Conservation (phyloP, 2,888 invertebrate genomes). For the Pomacea canaliculata region DNA sequence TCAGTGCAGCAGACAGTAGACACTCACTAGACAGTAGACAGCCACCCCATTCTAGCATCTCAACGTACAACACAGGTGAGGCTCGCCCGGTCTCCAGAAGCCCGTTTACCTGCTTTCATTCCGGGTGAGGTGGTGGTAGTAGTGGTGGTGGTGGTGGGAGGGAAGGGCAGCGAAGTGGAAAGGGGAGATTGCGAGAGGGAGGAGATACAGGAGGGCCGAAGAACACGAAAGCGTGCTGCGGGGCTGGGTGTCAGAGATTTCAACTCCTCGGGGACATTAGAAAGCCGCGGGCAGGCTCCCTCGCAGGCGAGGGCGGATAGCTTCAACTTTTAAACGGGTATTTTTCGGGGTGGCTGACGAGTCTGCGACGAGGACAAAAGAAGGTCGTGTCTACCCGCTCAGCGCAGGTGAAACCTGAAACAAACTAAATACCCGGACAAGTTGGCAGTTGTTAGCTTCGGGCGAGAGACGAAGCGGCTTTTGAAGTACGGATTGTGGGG, state of each 20-base stretch:
- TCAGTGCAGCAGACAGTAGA: too few relatives aligned
- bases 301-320: background rate
- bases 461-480: constrained; percentile 3
- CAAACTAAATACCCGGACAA: constrained; percentile 18
- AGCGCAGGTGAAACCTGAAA: constrained; percentile 10
- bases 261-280: background rate
- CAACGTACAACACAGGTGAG: too few relatives aligned
- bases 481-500: constrained; percentile 1
- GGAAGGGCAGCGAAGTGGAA: too few relatives aligned
- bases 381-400: constrained; percentile 7
- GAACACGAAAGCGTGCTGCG: background rate
- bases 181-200: background rate
- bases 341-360: background rate
- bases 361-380: constrained; percentile 5
- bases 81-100: too few relatives aligned
- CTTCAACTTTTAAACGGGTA: background rate
- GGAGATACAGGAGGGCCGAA: background rate
- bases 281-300: background rate
- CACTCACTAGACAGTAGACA: too few relatives aligned
- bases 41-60: too few relatives aligned
- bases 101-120: too few relatives aligned
- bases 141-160: too few relatives aligned
- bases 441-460: constrained; percentile 11
- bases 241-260: background rate
- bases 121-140: too few relatives aligned